Percentiles rank a stretch among this genome's conserved stretches.
Conservation (phyloP, 92 coral and sea anemone genomes). For the Epizoanthus fatuus region DNA sequence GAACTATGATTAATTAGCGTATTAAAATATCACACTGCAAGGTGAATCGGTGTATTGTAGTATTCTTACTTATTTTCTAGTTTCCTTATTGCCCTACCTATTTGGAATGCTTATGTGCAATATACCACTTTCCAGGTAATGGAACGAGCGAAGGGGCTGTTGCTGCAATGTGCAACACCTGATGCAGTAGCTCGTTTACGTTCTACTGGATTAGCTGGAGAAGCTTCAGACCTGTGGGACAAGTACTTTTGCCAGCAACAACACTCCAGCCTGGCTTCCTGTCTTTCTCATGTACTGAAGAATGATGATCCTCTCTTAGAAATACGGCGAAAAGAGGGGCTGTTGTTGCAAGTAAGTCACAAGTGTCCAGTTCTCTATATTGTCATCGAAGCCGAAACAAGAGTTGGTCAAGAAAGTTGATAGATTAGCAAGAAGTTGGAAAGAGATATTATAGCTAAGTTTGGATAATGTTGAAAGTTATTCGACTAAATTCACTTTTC, state of each 20-base stretch:
- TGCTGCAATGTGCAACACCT: slow-evolving; percentile 86
- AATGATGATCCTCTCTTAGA: slow-evolving; percentile 13
- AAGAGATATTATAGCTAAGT: no score
- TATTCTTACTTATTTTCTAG: no score
- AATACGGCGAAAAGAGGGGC: slow-evolving; percentile 54
- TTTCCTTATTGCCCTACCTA: neutral
- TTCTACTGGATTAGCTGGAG: slow-evolving; percentile 51
- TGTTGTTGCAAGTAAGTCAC: slow-evolving; percentile 62
- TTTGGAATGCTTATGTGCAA: neutral
- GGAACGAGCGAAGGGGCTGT: slow-evolving; percentile 52
- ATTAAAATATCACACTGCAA: neutral
- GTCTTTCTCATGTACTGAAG: slow-evolving; percentile 37
- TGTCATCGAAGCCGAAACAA: no score
- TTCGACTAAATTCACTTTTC: no score
- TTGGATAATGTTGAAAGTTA: no score
- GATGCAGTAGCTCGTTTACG: slow-evolving; percentile 89
- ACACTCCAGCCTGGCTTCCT: slow-evolving; percentile 79
- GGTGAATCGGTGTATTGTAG: neutral
- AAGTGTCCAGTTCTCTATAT: no score
- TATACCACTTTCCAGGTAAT: slow-evolving; percentile 50
- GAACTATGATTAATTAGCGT: no score
- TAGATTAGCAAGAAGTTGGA: no score
- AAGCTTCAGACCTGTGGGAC: slow-evolving; percentile 60
- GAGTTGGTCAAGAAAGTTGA: no score
- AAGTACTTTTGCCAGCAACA: slow-evolving; percentile 76